Base-by-base conservation (phyloP, 2,113 vertebrate species). In the Telmatochromis bifrenatus region DNA sequence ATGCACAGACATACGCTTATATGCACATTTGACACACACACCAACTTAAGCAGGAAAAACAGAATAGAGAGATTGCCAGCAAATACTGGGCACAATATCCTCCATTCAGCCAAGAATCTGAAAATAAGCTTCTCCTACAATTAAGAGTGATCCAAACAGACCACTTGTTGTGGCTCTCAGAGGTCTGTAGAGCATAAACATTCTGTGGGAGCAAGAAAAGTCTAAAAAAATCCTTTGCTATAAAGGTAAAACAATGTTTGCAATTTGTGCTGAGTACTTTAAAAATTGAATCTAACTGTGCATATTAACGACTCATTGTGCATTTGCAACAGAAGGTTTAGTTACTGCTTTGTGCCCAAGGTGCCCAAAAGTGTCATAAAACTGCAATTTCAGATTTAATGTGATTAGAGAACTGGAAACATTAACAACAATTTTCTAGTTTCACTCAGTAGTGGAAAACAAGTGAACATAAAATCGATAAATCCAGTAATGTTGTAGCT, bases 1-100 rank as follows among this genome's bases (percentile, higher is more conserved):
- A 51, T 0, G 0, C 15, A 51, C 15, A n/a, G 15, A 51, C 28
- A 77, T 28, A 75, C 1, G 0, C 39, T 19, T 28, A 75, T 47
- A 31, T 31, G 9, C 26, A 77, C 70, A 77, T 0, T 49, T 75
- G 70, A 47, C 9, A 49, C 23, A 49, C 23, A 75, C 42, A 49
- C 15, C 33, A 28, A 39, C 37, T 11, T 79, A 79, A 33, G 33
- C 37, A 49, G 1, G 68, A 35, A 77, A 83, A 53, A 82, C 21
- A 75, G 23, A 28, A 1, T 75, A 75, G 23, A 49, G 23, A 0
- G 23, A 75, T 45, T 77, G 7, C 4, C 42, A 77, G 17, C 42
- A 77, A 77, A 77, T 77, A 49, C 26, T 49, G 45, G 9, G 15
- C 26, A 31, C 15, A 51, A 33, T 77, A 51, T 77, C 45, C 1